Evolutionary conservation across 1,140 invertebrate genomes (phyloP), one percentile per base, ranked within the genome.

Genomic region (Marisa cornuarietis): DNA sequence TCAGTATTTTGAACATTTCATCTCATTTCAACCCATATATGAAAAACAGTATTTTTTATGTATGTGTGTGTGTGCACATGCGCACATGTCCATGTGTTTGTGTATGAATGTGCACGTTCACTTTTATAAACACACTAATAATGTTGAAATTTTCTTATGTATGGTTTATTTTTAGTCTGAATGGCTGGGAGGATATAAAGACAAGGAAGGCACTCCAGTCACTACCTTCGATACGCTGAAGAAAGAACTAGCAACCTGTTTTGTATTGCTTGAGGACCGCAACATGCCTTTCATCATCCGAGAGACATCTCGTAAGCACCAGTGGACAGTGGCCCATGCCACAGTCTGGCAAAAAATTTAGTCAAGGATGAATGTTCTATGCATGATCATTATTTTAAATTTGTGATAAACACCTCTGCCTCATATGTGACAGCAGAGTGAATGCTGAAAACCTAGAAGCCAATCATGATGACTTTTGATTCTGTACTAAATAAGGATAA

Each of bases 201-300:
- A 88, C 78, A 78, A 85, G 11, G 76, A 86, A 78, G 88, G 87
- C 4, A 76, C 82, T 31, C 58, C 79, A 52, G 83, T 90, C 6
- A 86, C 81, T 62, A 89, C 87, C 22, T 89, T 90, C 76, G 84
- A 89, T 62, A 86, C 88, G 18, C 79, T 91, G 20, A 87, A 88
- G 83, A 85, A 84, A 71, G 81, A 81, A n/a, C 81, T 91, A 26
- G 79, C 80, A n/a, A 72, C 81, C 65, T 63, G 82, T 68, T 91
- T 91, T 82, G 84, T 87, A 51, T 81, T 91, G 14, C 49, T 90
- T 18, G 86, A 88, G n/a, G 86, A 88, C 65, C 73, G 83, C n/a
- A 84, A 91, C 69, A 86, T 91, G 84, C 90, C 91, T 9, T 90
- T 91, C 77, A 82, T 91, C 68, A 90, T 91, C 51, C 82, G 88